Base-by-base conservation (phyloP, 2,113 vertebrate species). In the Boulengeromyrus knoepffleri region DNA sequence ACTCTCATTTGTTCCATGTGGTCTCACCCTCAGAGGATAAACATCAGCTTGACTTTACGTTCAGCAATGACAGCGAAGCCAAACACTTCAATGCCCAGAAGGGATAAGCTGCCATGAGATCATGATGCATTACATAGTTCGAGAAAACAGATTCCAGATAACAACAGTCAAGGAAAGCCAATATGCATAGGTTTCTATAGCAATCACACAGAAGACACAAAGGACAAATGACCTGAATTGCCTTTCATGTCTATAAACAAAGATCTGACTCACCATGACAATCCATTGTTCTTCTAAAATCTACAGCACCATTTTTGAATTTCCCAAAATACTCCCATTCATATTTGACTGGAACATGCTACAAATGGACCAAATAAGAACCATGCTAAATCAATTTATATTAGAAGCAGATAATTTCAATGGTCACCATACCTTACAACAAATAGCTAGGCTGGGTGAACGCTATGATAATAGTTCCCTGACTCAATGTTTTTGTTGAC, bases 141-240 rank as follows among this genome's bases (percentile, higher is more conserved):
- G 89, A 88, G 66, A 91, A 92, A 92, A 93, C 91, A 91, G 50
- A 92, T 92, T 91, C 91, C 92, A 92, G 90, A 91, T 89, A 93
- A 92, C 88, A 87, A 42, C 52, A 47, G 66, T 90, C 89, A 92
- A 89, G 83, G 89, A 88, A 88, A 90, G 87, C 90, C 89, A 62
- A 42, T 85, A 88, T 83, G 70, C 85, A 91, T 91, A 39, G 42
- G 46, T 85, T 91, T 87, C 70, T 88, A 89, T 62, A 46, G 49
- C 36, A 21, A 86, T 91, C 89, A 53, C 58, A 88, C 62, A 31
- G n/a, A 13, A 31, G n/a, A 70, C n/a, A 70, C 62, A 70, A 31
- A 74, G 91, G 21, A 87, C 88, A 74, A 93, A 90, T 91, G 83
- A 86, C 56, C 90, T 19, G 49, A 52, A 39, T 10, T 87, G 27